phyloP scores from a whole-genome alignment of 2,888 invertebrate species.

The Thera obeliscata region DNA sequence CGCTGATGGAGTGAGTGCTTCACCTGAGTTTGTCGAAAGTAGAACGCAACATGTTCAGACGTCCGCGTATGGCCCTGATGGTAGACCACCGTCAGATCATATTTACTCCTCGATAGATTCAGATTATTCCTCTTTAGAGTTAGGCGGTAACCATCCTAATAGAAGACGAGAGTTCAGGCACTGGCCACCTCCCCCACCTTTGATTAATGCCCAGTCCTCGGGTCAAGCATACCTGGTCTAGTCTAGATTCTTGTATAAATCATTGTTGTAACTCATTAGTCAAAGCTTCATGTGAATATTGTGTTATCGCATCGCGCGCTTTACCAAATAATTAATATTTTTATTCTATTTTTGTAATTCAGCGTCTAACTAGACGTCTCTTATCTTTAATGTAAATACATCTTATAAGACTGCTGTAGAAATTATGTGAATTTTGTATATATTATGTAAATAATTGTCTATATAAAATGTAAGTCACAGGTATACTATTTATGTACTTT shows the following conservation, averaged over 20 bases:
- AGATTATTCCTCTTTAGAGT: conserved; percentile 92
- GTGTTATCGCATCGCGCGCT: conserved; percentile 77
- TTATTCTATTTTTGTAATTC: conserved; percentile 82
- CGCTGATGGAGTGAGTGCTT: conserved; percentile 84
- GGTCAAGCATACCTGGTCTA: conserved; percentile 82
- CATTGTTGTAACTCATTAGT: conserved; percentile 62
- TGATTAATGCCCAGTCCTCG: conserved; percentile 74
- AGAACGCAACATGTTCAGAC: conserved; percentile 70
- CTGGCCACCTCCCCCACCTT: conserved; percentile 77
- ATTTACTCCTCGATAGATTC: conserved; percentile 96
- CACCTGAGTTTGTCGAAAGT: conserved; percentile 82
- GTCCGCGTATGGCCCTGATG: conserved; percentile 78
- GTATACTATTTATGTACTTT: conserved; percentile 85
- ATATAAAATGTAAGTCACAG: conserved; percentile 75
- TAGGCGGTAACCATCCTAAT: conserved; percentile 81
- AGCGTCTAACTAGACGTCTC: conserved; percentile 77
- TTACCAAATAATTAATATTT: conserved; percentile 80
- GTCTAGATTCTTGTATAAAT: conserved; percentile 67
- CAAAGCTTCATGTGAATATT: conserved; percentile 79
- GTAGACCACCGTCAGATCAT: conserved; percentile 93
- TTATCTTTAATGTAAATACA: conserved; percentile 79
- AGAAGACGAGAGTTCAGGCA: conserved; percentile 76
- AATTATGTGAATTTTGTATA: conserved; percentile 81
- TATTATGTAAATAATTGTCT: conserved; percentile 80
- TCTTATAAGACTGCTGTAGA: conserved; percentile 84